A percentile compares a stretch with the other conserved stretches of the same genome.
These are phyloP conservation scores for Melanotus villosus DNA, from an alignment of 2,888 invertebrate species.

Conservation along the genomic window DNA sequence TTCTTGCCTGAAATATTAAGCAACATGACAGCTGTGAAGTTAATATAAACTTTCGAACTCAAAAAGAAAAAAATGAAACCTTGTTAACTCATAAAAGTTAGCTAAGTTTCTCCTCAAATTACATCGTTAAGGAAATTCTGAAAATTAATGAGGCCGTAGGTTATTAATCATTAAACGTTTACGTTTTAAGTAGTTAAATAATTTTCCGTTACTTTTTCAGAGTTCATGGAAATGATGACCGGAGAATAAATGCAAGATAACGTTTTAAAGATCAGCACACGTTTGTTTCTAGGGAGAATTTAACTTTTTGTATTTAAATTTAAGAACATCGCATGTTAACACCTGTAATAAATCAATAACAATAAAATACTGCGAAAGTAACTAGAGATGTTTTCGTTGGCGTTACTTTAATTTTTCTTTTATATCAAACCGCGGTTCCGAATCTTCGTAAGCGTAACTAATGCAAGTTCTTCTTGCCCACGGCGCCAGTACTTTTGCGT, in stretches of 20 bases:
- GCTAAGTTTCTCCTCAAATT: background rate
- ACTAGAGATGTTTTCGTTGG: too few relatives aligned
- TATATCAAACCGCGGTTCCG: too few relatives aligned
- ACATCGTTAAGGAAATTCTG: background rate
- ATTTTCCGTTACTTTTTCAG: slow-evolving; percentile 69
- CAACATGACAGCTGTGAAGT: background rate
- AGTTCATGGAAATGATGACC: slow-evolving; percentile 88
- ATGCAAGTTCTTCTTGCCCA: too few relatives aligned
- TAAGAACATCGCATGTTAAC: background rate
- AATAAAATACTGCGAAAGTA: too few relatives aligned
- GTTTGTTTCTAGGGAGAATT: too few relatives aligned
- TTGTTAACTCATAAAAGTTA: slow-evolving; percentile 9
- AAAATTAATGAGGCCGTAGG: slow-evolving; percentile 11
- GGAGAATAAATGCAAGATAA: slow-evolving; percentile 72
- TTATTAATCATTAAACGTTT: slow-evolving; percentile 9
- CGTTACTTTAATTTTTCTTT: too few relatives aligned
- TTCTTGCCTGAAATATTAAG: background rate
- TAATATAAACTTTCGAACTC: slow-evolving; percentile 13
- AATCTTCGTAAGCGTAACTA: too few relatives aligned
- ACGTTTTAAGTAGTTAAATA: slow-evolving; percentile 7
- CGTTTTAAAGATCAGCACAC: background rate
- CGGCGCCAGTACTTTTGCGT: too few relatives aligned
- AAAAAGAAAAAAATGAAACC: background rate
- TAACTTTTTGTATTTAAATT: background rate
- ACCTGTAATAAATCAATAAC: background rate